phyloP scores from a whole-genome alignment of 2,888 invertebrate species.

The Masnerella sp. region DNA sequence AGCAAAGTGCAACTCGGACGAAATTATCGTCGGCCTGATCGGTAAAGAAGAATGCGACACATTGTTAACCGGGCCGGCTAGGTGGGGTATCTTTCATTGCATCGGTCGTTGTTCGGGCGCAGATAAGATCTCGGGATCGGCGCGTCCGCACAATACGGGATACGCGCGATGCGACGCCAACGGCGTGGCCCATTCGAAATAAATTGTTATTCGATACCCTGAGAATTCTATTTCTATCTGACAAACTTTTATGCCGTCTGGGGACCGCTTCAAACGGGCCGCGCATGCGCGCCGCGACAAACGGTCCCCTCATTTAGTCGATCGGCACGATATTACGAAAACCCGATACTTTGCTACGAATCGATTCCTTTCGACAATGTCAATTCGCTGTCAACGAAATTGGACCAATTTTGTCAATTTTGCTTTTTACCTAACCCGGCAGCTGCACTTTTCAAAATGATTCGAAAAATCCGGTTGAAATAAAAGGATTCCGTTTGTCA shows the following conservation, averaged over 20 bases:
- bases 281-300: conserved; percentile 47
- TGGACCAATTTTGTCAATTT: conserved; percentile 14
- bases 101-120: conserved; percentile 63
- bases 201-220: conserved; percentile 77
- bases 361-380: conserved; percentile 49
- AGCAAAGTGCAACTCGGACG: conserved; percentile 76
- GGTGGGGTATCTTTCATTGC: conserved; percentile 66
- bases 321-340: conserved; percentile 50
- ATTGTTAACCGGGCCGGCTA: conserved; percentile 69
- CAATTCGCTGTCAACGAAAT: conserved; percentile 38
- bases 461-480: too few species aligned
- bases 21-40: conserved; percentile 73
- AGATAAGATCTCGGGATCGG: conserved; percentile 69
- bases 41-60: conserved; percentile 75
- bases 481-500: too few species aligned
- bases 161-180: conserved; percentile 48
- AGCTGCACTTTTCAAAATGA: too few species aligned
- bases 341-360: conserved; percentile 49
- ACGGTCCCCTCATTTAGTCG: conserved; percentile 48
- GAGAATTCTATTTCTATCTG: conserved; percentile 75
- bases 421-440: too few species aligned
- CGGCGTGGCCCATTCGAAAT: conserved; percentile 66
- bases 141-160: conserved; percentile 59
- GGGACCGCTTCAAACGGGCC: conserved; percentile 54
- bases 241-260: conserved; percentile 59